These are phyloP conservation scores for Leptothorax acervorum DNA, from an alignment of 2,888 invertebrate species.

Conservation along the genomic window DNA sequence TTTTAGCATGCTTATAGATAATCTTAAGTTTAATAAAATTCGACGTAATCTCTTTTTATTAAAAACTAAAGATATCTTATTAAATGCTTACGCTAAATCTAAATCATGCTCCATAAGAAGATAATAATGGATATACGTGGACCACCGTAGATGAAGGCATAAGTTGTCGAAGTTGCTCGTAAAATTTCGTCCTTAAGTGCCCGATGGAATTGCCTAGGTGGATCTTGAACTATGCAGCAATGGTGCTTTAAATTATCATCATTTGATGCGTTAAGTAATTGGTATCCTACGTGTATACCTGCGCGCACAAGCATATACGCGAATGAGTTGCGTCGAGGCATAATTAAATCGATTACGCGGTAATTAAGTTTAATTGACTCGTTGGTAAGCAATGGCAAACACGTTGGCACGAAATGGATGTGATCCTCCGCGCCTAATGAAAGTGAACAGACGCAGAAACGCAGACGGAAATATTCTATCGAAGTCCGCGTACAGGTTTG, in stretches of 20 bases:
- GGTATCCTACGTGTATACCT: conserved; percentile 42
- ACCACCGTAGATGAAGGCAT: conserved; percentile 14
- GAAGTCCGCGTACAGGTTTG: background rate
- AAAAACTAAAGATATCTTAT: background rate
- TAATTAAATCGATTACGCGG: conserved; percentile 72
- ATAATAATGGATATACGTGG: background rate
- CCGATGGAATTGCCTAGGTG: conserved; percentile 53
- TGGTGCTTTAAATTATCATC: conserved; percentile 66
- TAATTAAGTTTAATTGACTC: conserved; percentile 75
- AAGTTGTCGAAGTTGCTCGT: conserved; percentile 52
- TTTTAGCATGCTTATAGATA: background rate
- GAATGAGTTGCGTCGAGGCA: conserved; percentile 58
- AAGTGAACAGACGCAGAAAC: conserved; percentile 16
- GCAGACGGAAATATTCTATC: background rate
- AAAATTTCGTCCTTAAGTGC: conserved; percentile 56
- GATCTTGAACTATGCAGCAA: conserved; percentile 20
- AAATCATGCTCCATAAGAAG: background rate
- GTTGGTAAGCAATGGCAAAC: conserved; percentile 59
- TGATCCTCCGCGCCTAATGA: conserved; percentile 52
- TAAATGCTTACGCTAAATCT: background rate
- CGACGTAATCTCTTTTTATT: background rate
- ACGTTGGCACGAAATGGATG: conserved; percentile 51
- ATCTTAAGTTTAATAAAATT: background rate
- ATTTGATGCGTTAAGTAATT: conserved; percentile 62
- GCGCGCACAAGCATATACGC: conserved; percentile 31